A percentile compares a stretch with the other conserved stretches of the same genome.
phyloP scores from a whole-genome alignment of 2,113 vertebrate species.

The Lonchura striata region DNA sequence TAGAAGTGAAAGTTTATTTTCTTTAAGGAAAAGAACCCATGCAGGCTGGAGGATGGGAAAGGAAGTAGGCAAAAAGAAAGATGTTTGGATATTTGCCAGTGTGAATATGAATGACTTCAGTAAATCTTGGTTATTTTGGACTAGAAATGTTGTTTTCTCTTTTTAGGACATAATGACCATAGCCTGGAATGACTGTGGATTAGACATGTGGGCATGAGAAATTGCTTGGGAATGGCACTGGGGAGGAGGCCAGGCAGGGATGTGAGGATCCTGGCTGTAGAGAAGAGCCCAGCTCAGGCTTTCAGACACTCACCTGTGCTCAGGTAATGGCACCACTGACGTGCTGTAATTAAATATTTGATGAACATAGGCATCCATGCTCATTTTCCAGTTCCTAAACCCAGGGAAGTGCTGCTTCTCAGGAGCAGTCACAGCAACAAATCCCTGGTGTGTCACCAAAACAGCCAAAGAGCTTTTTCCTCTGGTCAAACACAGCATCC shows the following conservation, averaged over 20 bases:
- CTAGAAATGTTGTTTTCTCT: not conserved
- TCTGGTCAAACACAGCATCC: not conserved
- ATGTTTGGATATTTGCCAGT: not conserved
- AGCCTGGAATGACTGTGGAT: not conserved
- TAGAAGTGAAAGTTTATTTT: slow-evolving; percentile 7
- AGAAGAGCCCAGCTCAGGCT: not conserved
- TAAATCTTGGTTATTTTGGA: not conserved
- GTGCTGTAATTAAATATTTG: not conserved
- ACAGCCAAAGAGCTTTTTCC: not conserved
- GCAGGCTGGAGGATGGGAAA: slow-evolving; percentile 40
- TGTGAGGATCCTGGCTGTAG: accelerated
- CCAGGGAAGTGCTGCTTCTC: not conserved
- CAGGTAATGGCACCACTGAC: not conserved
- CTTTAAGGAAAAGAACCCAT: not conserved
- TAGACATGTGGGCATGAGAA: not conserved
- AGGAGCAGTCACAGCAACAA: not conserved
- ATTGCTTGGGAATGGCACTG: not conserved
- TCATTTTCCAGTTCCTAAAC: not conserved
- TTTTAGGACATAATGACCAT: not conserved
- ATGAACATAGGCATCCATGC: accelerated
- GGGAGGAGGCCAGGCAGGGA: not conserved
- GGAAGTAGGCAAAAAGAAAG: not conserved
- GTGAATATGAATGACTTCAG: not conserved
- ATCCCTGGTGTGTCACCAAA: not conserved
- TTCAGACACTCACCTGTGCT: not conserved